Percentiles rank a stretch among this genome's conserved stretches.
These are phyloP conservation scores for Eremobia ochroleuca DNA, from an alignment of 2,888 invertebrate species.

Conservation along the genomic window DNA sequence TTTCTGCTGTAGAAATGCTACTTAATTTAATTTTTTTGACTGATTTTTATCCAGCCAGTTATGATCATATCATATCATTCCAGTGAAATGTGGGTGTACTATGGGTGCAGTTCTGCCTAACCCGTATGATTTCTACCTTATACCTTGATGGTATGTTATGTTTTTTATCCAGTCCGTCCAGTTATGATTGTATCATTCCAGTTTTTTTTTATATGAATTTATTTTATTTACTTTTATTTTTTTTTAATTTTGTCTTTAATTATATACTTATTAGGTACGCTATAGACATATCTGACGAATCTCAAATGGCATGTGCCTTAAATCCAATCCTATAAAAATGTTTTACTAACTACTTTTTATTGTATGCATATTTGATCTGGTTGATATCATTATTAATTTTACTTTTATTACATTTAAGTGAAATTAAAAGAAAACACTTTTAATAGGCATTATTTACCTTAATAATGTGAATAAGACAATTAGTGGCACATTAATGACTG, in stretches of 20 bases:
- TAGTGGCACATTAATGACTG: neutral
- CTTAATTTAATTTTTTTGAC: constrained; percentile 15
- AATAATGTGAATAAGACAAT: constrained; percentile 1
- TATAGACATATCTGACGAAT: constrained; percentile 22
- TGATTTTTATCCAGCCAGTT: constrained; percentile 16
- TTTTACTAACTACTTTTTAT: constrained; percentile 2
- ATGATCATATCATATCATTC: constrained; percentile 17
- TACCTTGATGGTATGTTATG: neutral
- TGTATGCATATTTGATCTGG: constrained; percentile 18
- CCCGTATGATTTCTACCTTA: neutral
- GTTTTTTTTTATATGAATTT: constrained; percentile 17
- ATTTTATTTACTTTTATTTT: constrained; percentile 1
- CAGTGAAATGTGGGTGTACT: constrained; percentile 13
- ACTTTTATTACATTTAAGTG: neutral
- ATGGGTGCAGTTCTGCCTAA: neutral
- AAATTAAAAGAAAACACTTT: neutral
- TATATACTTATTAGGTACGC: constrained; percentile 14
- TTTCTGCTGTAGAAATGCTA: constrained; percentile 35
- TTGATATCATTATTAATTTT: neutral
- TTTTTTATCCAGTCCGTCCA: constrained; percentile 29
- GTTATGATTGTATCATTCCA: constrained; percentile 19
- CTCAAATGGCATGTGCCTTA: constrained; percentile 47
- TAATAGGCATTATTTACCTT: neutral
- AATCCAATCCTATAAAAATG: neutral
- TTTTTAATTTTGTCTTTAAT: neutral